Conservation (phyloP, 2,888 invertebrate species). For the Adineta ricciae region DNA sequence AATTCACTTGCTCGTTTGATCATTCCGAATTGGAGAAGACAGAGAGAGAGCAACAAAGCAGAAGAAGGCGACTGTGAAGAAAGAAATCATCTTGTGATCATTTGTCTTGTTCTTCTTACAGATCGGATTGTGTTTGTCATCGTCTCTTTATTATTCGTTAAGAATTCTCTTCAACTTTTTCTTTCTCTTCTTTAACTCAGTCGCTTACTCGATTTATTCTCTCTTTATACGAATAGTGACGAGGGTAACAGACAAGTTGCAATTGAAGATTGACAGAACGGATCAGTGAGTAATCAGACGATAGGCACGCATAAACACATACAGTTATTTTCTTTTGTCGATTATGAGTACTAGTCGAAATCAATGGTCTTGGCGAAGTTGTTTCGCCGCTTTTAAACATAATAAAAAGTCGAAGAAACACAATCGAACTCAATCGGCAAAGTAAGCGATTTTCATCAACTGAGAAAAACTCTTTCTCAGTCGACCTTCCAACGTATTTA, state of each 20-base stretch:
- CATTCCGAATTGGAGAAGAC: neutral
- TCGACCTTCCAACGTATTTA: too few relatives aligned
- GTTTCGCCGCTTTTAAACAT: neutral
- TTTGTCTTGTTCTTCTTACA: neutral
- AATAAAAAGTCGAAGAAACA: neutral
- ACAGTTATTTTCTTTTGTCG: neutral
- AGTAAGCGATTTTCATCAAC: neutral
- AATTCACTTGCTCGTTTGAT: neutral
- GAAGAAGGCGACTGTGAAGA: neutral
- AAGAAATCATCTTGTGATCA: neutral
- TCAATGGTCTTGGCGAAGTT: neutral
- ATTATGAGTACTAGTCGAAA: neutral
- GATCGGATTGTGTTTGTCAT: neutral
- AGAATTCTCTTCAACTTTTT: neutral
- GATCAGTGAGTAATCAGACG: neutral
- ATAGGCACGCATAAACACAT: neutral
- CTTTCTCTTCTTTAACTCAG: neutral
- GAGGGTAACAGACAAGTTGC: neutral
- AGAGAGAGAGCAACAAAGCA: neutral
- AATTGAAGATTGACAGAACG: neutral
- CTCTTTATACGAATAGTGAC: neutral
- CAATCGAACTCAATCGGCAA: neutral
- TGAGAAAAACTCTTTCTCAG: too few relatives aligned
- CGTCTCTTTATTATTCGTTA: neutral
- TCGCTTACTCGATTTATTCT: neutral